Conservation (phyloP, 2,113 vertebrate species). For the Sialia sialis region DNA sequence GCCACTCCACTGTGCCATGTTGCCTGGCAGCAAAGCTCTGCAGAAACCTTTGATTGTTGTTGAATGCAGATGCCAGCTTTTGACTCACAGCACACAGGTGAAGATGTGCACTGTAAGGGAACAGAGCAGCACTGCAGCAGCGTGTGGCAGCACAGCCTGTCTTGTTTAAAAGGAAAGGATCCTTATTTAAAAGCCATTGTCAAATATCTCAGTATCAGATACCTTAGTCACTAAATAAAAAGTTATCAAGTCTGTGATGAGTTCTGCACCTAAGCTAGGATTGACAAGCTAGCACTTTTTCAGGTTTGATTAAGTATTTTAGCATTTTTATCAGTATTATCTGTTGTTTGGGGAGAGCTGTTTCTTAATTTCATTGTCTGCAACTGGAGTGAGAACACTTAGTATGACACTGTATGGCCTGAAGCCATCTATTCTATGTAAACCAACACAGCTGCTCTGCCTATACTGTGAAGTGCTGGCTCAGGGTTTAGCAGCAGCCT, state of each 20-base stretch:
- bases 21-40: neutral
- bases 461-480: neutral
- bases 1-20: rapidly evolving
- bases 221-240: neutral
- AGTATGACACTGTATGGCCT: neutral
- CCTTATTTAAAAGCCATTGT: neutral
- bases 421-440: neutral
- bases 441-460: neutral
- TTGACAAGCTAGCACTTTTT: neutral
- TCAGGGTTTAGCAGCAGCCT: neutral
- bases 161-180: neutral
- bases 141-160: neutral
- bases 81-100: rapidly evolving
- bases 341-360: neutral
- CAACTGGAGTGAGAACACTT: neutral
- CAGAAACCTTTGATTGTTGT: neutral
- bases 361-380: neutral
- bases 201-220: neutral
- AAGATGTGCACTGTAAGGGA: neutral
- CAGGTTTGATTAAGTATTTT: neutral
- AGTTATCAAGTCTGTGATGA: neutral
- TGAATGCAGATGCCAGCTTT: neutral
- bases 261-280: neutral
- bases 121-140: neutral
- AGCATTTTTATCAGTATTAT: neutral